Evolutionary conservation across 2,113 vertebrate genomes (phyloP).

Genomic region (Pteropus alecto): DNA sequence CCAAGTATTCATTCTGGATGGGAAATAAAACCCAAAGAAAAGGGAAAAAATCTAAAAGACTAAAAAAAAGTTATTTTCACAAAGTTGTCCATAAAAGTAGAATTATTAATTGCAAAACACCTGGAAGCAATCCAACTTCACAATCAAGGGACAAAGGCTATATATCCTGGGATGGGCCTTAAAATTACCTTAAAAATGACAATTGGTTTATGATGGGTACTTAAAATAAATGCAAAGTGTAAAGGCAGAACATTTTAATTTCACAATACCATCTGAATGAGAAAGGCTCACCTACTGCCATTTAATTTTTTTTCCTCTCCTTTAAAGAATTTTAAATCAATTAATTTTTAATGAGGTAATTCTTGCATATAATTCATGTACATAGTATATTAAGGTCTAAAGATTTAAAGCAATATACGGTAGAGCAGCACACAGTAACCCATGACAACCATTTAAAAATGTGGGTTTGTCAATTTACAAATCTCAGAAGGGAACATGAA

Average conservation of each 20-base stretch:
- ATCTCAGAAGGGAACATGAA: not conserved
- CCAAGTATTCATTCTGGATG: slow-evolving; percentile 27
- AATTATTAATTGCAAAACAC: slow-evolving; percentile 13
- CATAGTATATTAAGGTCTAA: not conserved
- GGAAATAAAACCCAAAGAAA: slow-evolving; percentile 6
- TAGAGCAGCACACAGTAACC: not conserved
- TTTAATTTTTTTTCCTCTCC: not conserved
- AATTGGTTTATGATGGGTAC: not conserved
- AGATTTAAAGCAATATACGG: not conserved
- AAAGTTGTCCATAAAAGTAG: not conserved
- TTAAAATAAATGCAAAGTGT: not conserved
- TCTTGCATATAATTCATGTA: not conserved
- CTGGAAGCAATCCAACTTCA: not conserved
- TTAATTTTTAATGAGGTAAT: not conserved
- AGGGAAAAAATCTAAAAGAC: not conserved
- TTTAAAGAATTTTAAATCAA: slow-evolving; percentile 31
- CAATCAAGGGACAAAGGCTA: not conserved
- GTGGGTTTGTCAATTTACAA: not conserved
- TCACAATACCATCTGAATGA: not conserved
- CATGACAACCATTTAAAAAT: not conserved
- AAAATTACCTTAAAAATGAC: not conserved
- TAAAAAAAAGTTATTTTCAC: not conserved
- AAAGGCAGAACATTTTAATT: slow-evolving; percentile 24
- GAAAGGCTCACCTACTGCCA: not conserved
- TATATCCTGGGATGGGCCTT: not conserved